Evolutionary conservation across 2,888 invertebrate species (phyloP), one percentile per base, ranked within the genome.

Genomic region (Hirtodrosophila trivittata): DNA sequence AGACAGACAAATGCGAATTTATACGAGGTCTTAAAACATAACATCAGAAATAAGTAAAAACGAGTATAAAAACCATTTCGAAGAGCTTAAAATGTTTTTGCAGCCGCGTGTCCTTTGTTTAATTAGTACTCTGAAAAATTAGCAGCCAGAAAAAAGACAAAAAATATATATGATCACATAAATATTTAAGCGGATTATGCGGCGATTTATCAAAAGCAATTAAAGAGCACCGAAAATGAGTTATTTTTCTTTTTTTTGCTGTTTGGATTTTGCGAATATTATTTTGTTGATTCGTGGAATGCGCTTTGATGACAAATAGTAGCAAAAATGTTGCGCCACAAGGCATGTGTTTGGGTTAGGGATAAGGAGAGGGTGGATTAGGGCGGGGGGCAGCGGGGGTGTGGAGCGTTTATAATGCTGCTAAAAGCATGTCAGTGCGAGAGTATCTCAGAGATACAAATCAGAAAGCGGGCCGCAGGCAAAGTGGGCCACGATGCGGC

Each of bases 131-230:
- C 75, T 80, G 64, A 80, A 80, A 80, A 80, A 84, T 80, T 81
- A 77, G 63, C 57, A 13, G 51, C 55, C 50, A 51, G 51, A 51
- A 60, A 60, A 32, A 41, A 21, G 30, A 30, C 33, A 30, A 13
- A 43, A 52, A 66, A 62, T 73, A 71, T 64, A 62, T 30, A 45
- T 47, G 59, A 71, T 46, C 72, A 33, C 70, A 70, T 67, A 71
- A 75, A 75, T 82, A 71, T 73, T 63, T 85, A 82, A 82, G 82
- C 82, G 86, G 82, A 80, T 82, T 82, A 82, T 67, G 82, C 78
- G 83, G 78, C 85, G 83, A 82, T 82, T 82, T 82, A 82, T 82
- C 82, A 85, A 85, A 82, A 68, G 83, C 86, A 82, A 82, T 82
- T 82, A 82, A 82, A 82, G 75, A 75, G 75, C 72, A 59, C 56